Evolutionary conservation across 2,888 invertebrate species (phyloP), one percentile per base, ranked within the genome.

Genomic region (Cecidostiba fungosa): DNA sequence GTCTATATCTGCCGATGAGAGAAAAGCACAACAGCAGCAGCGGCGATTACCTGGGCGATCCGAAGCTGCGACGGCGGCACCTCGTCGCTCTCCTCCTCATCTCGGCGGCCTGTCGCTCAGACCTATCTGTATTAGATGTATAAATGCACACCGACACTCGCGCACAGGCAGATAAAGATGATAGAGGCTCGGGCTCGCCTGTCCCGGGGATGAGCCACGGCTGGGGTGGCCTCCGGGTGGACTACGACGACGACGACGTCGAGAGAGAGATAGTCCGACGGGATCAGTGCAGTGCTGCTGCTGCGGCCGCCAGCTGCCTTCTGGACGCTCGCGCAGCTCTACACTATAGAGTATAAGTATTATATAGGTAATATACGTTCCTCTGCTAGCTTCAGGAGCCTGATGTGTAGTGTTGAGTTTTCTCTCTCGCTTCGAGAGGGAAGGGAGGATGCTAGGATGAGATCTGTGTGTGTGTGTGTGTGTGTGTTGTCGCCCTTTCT

Each of bases 31-130:
- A 43, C 39, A 0, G 14, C 19, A 5, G 29, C 26, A 3, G 4
- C 39, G 16, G 70, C 69, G 39, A 66, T 12, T 82, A 82, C 82
- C 82, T 82, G 82, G 77, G 36, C 77, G 82, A 82, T 54, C 81
- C 72, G 77, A 70, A 77, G 82, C 26, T 50, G 54, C 74, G 32
- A 29, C 66, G 66, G 66, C 66, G 66, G 14, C 66, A 26, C 62
- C 50, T 82, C 69, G 77, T 23, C 76, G 59, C 73, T 73, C 72
- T 73, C 23, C 81, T 59, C 43, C 72, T 72, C 80, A 80, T 80
- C 72, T 80, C 69, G 62, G 10, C 39, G 50, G n/a, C 8, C 66
- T 29, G 66, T 66, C n/a, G 23, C 59, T 10, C 26, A 26, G 66
- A 29, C 16, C 66, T 66, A n/a, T 26, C 0, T 12, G 3, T 62